Evolutionary conservation across 2,888 invertebrate genomes (phyloP).

Genomic region (Xestobium rufovillosum): DNA sequence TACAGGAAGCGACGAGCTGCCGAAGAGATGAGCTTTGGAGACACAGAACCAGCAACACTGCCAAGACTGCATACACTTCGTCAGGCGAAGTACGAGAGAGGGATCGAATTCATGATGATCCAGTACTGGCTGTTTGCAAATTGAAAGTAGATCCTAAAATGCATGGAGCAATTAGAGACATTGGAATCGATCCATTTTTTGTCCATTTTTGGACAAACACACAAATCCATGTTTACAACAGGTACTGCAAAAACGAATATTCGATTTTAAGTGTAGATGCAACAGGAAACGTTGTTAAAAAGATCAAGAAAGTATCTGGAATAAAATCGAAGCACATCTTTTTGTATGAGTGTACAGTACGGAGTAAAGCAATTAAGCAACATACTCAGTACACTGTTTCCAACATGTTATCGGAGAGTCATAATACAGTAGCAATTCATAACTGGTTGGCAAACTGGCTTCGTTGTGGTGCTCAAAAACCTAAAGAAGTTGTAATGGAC

Average conservation of each 20-base stretch:
- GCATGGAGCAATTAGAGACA: slow-evolving; percentile 8
- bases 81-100: slow-evolving; percentile 5
- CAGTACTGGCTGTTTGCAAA: slow-evolving; percentile 8
- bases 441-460: slow-evolving; percentile 18
- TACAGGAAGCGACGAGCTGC: slow-evolving; percentile 4
- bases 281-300: slow-evolving; percentile 18
- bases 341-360: slow-evolving; percentile 18
- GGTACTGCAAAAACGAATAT: slow-evolving; percentile 7
- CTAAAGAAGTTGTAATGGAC: slow-evolving; percentile 18
- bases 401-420: slow-evolving; percentile 19
- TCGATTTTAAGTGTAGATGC: slow-evolving; percentile 17
- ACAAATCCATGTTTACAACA: slow-evolving; percentile 12
- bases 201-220: slow-evolving; percentile 8
- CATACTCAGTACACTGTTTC: slow-evolving; percentile 19
- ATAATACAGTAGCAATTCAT: slow-evolving; percentile 13
- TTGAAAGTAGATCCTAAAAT: slow-evolving; percentile 4
- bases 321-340: slow-evolving; percentile 16
- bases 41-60: slow-evolving; percentile 4
- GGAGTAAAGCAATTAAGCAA: slow-evolving; percentile 10
- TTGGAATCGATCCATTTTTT: slow-evolving; percentile 9
- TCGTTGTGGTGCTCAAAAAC: slow-evolving; percentile 13
- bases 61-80: slow-evolving; percentile 4
- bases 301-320: slow-evolving; percentile 12
- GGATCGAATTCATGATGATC: slow-evolving; percentile 7
- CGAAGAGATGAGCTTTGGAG: slow-evolving; percentile 5